Percentiles rank a stretch among this genome's conserved stretches.
These are phyloP conservation scores for Phasianus colchicus DNA, from an alignment of 2,113 vertebrate species.

Conservation along the genomic window DNA sequence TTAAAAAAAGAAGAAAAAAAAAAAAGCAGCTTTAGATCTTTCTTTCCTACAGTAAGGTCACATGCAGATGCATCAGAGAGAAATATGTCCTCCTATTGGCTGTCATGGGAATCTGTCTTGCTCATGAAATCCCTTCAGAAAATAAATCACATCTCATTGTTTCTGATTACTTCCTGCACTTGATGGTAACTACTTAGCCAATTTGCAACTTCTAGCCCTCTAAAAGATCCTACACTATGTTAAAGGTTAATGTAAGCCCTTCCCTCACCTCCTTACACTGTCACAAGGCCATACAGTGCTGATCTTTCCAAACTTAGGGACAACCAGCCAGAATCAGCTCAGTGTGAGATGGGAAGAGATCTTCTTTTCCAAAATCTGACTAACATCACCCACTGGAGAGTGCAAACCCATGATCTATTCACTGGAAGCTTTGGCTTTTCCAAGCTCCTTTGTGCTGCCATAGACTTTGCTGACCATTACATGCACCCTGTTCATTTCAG, in stretches of 20 bases:
- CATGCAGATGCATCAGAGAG: not conserved
- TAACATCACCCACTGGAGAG: not conserved
- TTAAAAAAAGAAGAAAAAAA: not conserved
- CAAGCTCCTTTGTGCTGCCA: not conserved
- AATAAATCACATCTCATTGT: not conserved
- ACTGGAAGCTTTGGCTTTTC: not conserved
- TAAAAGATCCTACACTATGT: not conserved
- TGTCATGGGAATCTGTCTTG: not conserved
- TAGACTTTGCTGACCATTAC: not conserved
- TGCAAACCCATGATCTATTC: not conserved
- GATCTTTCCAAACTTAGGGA: not conserved
- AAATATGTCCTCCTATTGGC: not conserved
- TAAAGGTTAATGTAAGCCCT: not conserved
- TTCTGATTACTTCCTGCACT: not conserved
- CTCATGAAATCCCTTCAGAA: not conserved
- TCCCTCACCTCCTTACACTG: not conserved
- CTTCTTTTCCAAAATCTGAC: not conserved
- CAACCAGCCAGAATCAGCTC: not conserved
- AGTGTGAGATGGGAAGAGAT: rapidly evolving
- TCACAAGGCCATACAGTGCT: not conserved
- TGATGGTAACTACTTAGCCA: not conserved
- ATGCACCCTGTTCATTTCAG: not conserved
- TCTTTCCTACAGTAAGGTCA: not conserved
- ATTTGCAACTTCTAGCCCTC: not conserved
- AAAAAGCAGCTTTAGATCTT: not conserved